Base-by-base conservation (phyloP, 2,797 vertebrate species). In the Knipowitschia caucasica region DNA sequence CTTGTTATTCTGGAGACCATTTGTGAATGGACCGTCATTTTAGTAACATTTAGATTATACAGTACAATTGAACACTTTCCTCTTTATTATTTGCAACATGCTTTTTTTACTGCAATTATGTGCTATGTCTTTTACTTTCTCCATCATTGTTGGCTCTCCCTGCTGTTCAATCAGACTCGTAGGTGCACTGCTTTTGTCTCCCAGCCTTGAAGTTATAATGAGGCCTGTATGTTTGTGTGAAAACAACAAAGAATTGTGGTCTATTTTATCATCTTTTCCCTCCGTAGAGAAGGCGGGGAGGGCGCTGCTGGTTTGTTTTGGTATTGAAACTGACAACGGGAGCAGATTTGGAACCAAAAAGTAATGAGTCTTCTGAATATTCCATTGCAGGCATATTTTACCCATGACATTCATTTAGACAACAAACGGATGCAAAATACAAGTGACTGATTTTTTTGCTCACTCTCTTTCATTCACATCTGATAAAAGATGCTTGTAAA, bases 121-220 rank as follows among this genome's bases (percentile, higher is more conserved):
- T 84, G 54, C 73, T 53, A 50, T 75, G 80, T 82, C 43, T 3
- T 81, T 82, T 53, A 60, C 73, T 69, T 69, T 60, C 52, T 26
- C 39, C 47, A 53, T 45, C 23, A 5, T 47, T 75, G 67, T 78
- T 67, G 54, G n/a, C 27, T 50, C 25, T 29, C 30, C 45, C 78
- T 73, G 76, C 79, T 60, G 83, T 82, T 82, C 69, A 63, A 74
- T 73, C 56, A 64, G 77, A 73, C 74, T 74, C 73, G 81, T 82
- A 88, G 81, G 80, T 83, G 74, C 80, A 72, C 67, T 78, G 74
- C 71, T 78, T 25, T 66, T 67, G 76, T 78, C 73, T 87, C 70
- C 70, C 71, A 74, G 84, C 82, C 86, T 87, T 89, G 82, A 87
- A 86, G 82, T 88, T 88, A 84, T 90, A 90, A 89, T 89, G 88